Conservation (phyloP, 2,888 invertebrate species). For the Ormia ochracea region DNA sequence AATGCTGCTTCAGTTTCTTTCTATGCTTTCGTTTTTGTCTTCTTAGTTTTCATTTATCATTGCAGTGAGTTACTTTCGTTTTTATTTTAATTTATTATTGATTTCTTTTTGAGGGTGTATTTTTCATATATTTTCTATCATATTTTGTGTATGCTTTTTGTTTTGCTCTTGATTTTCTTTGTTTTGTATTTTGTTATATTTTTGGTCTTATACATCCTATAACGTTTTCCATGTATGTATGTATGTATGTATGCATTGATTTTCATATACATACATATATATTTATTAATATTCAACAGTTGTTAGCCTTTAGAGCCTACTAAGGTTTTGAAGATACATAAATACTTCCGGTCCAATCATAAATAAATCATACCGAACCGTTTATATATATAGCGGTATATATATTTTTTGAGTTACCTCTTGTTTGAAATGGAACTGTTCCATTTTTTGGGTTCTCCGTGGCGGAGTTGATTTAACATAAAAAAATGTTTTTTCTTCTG, state of each 20-base stretch:
- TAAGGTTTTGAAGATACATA: neutral
- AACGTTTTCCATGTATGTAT: neutral
- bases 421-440: too few species aligned
- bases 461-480: too few species aligned
- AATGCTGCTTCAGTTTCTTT: neutral
- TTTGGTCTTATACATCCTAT: constrained; percentile 20
- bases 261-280: neutral
- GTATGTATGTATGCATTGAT: neutral
- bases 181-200: neutral
- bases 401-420: too few species aligned
- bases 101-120: neutral
- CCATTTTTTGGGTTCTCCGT: too few species aligned
- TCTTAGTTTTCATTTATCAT: constrained; percentile 30
- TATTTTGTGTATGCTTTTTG: constrained; percentile 1
- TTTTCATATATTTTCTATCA: neutral
- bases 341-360: too few species aligned
- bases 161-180: constrained; percentile 38
- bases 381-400: too few species aligned
- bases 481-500: too few species aligned
- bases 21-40: neutral
- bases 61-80: constrained; percentile 32
- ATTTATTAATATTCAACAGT: constrained; percentile 11
- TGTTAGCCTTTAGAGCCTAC: constrained; percentile 17
- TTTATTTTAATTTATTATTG: constrained; percentile 7
- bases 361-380: too few species aligned